Percentiles rank a stretch among this genome's conserved stretches.
Conservation (phyloP, 2,113 vertebrate species). For the Takifugu flavidus region DNA sequence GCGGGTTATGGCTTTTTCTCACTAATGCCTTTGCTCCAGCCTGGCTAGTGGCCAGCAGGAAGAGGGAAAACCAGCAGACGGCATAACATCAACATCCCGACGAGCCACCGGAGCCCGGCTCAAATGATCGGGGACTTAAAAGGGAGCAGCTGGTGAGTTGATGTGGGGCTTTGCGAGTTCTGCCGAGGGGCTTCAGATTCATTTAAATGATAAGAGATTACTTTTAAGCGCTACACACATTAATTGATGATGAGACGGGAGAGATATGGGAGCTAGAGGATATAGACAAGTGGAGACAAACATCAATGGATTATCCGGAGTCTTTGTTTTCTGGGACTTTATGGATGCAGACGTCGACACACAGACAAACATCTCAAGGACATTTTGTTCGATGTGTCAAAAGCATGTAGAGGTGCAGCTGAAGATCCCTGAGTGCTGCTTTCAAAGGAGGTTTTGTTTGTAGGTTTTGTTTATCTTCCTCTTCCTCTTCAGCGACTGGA, state of each 20-base stretch:
- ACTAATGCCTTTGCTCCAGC: slow-evolving; percentile 62
- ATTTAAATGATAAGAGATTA: slow-evolving; percentile 75
- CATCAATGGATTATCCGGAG: slow-evolving; percentile 39
- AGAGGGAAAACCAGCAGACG: slow-evolving; percentile 63
- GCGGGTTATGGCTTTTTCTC: slow-evolving; percentile 60
- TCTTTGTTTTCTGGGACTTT: slow-evolving; percentile 44
- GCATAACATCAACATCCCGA: slow-evolving; percentile 71
- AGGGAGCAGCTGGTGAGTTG: slow-evolving; percentile 74
- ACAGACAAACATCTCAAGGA: slow-evolving; percentile 43
- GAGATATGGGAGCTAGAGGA: slow-evolving; percentile 52
- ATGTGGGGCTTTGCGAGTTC: slow-evolving; percentile 54
- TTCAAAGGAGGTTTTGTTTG: background rate
- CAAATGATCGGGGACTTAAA: slow-evolving; percentile 65
- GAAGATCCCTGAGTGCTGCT: slow-evolving; percentile 14
- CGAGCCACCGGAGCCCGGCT: slow-evolving; percentile 67
- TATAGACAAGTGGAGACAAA: slow-evolving; percentile 45
- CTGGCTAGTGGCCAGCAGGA: slow-evolving; percentile 56
- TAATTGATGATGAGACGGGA: slow-evolving; percentile 66
- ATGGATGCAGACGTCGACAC: slow-evolving; percentile 20
- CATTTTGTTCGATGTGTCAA: slow-evolving; percentile 25
- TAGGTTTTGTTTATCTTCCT: background rate
- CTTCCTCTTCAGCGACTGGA: background rate
- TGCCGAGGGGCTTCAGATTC: slow-evolving; percentile 68
- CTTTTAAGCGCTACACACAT: slow-evolving; percentile 68
- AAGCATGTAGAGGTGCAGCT: background rate